Base-by-base conservation (phyloP, 2,888 invertebrate genomes). In the Drosophila merina region DNA sequence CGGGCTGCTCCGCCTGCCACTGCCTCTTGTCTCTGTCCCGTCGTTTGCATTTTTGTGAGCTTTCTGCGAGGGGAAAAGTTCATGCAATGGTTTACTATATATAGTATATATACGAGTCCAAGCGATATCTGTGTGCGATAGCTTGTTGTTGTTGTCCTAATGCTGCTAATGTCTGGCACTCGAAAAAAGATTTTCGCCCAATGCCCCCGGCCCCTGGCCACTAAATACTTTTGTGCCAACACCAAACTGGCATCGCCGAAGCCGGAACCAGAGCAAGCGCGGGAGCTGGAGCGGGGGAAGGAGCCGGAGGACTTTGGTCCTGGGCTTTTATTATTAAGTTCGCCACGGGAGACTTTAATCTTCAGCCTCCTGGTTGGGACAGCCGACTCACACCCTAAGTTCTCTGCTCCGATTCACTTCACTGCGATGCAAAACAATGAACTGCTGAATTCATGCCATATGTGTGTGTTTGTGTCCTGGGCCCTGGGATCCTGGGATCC, bases 321-420 rank as follows among this genome's bases (percentile, higher is more conserved):
- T 74, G 72, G 60, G 83, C 88, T 89, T 88, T 90, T 90, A 90
- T 70, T 91, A 91, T 91, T 89, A 90, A 90, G 88, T 89, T 91
- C 91, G 76, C 91, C 90, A 88, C 91, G 86, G 91, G 91, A 90
- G 90, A 88, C 89, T 89, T 90, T 90, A 91, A 91, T 90, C 90
- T 90, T 79, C 64, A 78, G 76, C 83, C 77, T 72, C 60, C 72
- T 75, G 75, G 40, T 63, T 69, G 58, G 60, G 64, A 72, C 66
- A 73, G 77, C 66, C 67, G 40, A 33, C 48, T 57, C 54, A 38
- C 49, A 69, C 57, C 52, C 44, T 49, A 14, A 3, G 49, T 3
- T 40, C 44, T 60, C 49, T 59, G 51, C 66, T 68, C 40, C 60
- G 48, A 57, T 69, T 74, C 74, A 64, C 64, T 63, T 44, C 68